phyloP scores from a whole-genome alignment of 2,797 vertebrate genomes.

The Arnoldichthys spilopterus region DNA sequence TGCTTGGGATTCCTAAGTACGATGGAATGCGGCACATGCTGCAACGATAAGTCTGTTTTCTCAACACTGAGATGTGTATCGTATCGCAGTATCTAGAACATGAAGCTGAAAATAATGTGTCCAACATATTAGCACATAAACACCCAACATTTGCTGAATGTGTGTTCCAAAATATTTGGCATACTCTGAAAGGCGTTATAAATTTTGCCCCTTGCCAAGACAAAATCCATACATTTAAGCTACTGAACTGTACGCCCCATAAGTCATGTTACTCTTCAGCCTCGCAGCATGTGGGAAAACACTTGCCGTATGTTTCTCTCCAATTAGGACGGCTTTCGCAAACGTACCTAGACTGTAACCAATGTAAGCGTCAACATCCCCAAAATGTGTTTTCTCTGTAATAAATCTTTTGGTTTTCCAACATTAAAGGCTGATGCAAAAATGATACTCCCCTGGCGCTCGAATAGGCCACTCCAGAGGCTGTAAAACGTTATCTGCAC shows the following conservation, averaged over 20 bases:
- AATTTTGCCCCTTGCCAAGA: constrained; percentile 2
- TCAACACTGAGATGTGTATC: neutral
- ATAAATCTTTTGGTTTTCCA: constrained; percentile 46
- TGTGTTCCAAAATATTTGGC: constrained; percentile 11
- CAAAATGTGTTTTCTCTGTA: constrained; percentile 40
- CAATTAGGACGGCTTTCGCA: constrained; percentile 35
- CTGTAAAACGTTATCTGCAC: constrained; percentile 64
- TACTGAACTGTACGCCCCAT: constrained; percentile 4
- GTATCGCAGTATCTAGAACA: constrained; percentile 11
- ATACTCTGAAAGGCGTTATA: constrained; percentile 11
- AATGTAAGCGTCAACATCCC: constrained; percentile 19
- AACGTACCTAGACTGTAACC: constrained; percentile 37
- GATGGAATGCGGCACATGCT: neutral
- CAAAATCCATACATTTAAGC: constrained; percentile 16
- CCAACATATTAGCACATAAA: constrained; percentile 1
- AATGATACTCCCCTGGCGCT: constrained; percentile 46
- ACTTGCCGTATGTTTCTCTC: neutral
- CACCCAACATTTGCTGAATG: neutral
- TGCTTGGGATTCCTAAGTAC: constrained; percentile 2
- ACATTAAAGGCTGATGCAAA: constrained; percentile 42
- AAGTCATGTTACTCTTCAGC: constrained; percentile 7
- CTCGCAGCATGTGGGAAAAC: constrained; percentile 23
- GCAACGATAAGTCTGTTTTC: neutral
- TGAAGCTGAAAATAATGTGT: constrained; percentile 12
- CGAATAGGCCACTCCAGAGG: constrained; percentile 53